Conservation (phyloP, 1,140 invertebrate genomes). For the Pomphorhynchus laevis region DNA sequence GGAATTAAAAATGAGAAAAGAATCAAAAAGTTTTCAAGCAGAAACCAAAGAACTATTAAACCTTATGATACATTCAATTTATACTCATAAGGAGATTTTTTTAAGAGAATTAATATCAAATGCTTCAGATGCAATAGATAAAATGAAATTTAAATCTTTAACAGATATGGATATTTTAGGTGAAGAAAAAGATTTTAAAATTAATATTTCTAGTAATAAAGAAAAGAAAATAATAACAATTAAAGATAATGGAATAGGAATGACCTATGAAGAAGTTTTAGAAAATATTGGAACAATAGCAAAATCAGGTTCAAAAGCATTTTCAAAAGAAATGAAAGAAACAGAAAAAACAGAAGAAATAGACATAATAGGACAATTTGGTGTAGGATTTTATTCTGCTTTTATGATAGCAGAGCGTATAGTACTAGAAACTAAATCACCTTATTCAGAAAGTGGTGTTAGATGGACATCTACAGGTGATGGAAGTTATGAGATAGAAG, state of each 20-base stretch:
- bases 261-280: constrained; percentile 57
- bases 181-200: constrained; percentile 6
- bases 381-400: constrained; percentile 77
- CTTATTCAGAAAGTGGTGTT: too few relatives aligned
- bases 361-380: constrained; percentile 70
- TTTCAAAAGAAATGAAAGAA: constrained; percentile 39
- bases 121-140: constrained; percentile 1
- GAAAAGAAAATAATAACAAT: constrained; percentile 9
- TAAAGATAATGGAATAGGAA: constrained; percentile 57
- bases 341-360: constrained; percentile 25
- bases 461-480: too few relatives aligned
- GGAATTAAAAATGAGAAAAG: too few relatives aligned
- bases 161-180: constrained; percentile 7
- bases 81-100: constrained; percentile 8
- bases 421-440: constrained; percentile 41
- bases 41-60: constrained; percentile 9
- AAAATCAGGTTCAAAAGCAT: constrained; percentile 39
- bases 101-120: constrained; percentile 6
- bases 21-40: too few relatives aligned
- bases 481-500: constrained; percentile 53
- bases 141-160: constrained; percentile 2
- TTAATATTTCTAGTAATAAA: constrained; percentile 6
- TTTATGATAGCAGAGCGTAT: constrained; percentile 83
- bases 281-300: constrained; percentile 71
- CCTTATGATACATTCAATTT: constrained; percentile 8